Conservation (phyloP, 2,888 invertebrate genomes). For the Empis livida region DNA sequence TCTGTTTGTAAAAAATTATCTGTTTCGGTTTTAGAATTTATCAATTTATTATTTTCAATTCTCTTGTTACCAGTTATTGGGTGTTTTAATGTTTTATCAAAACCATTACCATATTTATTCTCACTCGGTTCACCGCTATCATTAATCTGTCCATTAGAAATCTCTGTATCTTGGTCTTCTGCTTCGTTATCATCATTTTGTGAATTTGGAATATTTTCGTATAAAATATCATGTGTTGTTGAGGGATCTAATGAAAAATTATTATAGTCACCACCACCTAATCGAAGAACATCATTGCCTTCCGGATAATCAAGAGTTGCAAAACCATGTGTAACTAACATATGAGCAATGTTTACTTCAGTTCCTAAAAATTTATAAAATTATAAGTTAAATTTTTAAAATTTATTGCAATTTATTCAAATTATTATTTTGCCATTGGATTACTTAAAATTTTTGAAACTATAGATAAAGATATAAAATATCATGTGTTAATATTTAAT, state of each 20-base stretch:
- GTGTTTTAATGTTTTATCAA: neutral
- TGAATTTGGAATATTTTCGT: neutral
- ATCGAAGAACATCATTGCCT: conserved; percentile 9
- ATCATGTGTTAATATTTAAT: no score
- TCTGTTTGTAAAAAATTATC: neutral
- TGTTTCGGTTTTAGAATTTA: neutral
- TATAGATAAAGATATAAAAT: no score
- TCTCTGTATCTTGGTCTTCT: neutral
- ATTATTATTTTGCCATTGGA: no score
- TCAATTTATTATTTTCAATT: neutral
- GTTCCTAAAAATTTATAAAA: conserved; percentile 14
- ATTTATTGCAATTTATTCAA: no score
- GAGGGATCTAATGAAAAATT: neutral
- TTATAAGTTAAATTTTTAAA: no score
- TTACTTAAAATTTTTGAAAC: no score
- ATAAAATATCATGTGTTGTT: conserved; percentile 4
- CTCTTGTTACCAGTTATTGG: no score
- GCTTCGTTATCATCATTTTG: neutral
- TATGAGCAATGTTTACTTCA: conserved; percentile 28
- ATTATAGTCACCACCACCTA: conserved; percentile 16
- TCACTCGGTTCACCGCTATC: no score
- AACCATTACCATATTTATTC: neutral
- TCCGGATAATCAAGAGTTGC: conserved; percentile 20
- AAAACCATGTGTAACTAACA: conserved; percentile 28
- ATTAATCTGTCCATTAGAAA: no score